phyloP scores from a whole-genome alignment of 1,140 invertebrate species.

The Episyrphus balteatus region DNA sequence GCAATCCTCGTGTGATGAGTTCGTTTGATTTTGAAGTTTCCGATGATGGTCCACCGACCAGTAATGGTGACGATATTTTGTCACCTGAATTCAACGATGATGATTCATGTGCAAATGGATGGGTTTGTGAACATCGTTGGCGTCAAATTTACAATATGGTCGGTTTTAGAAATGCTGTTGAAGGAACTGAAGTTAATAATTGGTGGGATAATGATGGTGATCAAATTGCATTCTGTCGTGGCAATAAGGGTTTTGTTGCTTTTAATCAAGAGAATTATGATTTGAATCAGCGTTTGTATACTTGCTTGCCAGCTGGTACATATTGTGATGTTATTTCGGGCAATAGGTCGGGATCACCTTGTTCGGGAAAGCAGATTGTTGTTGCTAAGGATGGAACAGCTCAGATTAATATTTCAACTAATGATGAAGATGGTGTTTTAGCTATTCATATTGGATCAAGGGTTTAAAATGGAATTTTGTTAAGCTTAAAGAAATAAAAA shows the following conservation, averaged over 20 bases:
- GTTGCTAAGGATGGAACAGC: conserved; percentile 56
- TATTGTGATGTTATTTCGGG: conserved; percentile 85
- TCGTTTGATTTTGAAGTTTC: conserved; percentile 47
- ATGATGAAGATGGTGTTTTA: conserved; percentile 54
- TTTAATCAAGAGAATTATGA: conserved; percentile 53
- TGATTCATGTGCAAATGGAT: conserved; percentile 49
- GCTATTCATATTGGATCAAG: conserved; percentile 58
- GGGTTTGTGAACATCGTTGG: conserved; percentile 89
- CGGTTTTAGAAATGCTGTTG: conserved; percentile 55
- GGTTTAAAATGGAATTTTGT: too few species aligned
- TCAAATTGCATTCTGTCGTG: conserved; percentile 69
- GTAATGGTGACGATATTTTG: conserved; percentile 26
- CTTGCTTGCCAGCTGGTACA: conserved; percentile 59
- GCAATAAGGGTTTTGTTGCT: conserved; percentile 59
- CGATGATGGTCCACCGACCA: conserved; percentile 41
- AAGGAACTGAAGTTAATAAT: conserved; percentile 41
- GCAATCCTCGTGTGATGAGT: conserved; percentile 63
- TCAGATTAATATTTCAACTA: conserved; percentile 44
- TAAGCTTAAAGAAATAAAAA: too few species aligned
- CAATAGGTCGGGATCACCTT: conserved; percentile 43
- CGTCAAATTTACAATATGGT: too few species aligned
- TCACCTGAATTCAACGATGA: conserved; percentile 43
- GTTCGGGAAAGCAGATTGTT: conserved; percentile 56
- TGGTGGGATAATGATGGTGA: conserved; percentile 72
- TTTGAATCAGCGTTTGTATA: conserved; percentile 48